phyloP scores from a whole-genome alignment of 2,113 vertebrate species.

The Tyto alba region DNA sequence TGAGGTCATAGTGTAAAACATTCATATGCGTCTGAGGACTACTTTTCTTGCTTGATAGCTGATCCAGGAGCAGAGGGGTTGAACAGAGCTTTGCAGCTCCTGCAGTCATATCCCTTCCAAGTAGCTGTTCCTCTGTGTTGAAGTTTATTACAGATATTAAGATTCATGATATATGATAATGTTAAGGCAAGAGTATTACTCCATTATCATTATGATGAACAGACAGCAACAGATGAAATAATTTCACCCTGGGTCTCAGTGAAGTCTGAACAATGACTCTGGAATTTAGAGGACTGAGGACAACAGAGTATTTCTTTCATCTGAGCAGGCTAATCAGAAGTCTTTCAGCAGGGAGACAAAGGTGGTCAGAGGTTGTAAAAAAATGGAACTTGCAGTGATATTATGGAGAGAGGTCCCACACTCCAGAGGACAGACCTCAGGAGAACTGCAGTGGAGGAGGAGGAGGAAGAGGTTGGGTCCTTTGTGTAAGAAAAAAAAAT shows the following conservation, averaged over 20 bases:
- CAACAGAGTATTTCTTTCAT: background rate
- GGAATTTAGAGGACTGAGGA: background rate
- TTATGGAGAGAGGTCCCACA: background rate
- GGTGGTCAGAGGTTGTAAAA: conserved; percentile 7
- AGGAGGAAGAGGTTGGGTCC: background rate
- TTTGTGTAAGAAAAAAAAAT: background rate
- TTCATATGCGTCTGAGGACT: background rate
- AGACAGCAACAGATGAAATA: background rate
- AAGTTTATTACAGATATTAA: background rate
- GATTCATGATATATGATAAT: background rate
- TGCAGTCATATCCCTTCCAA: background rate
- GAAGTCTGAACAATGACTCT: background rate
- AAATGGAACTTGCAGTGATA: background rate
- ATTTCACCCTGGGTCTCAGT: background rate
- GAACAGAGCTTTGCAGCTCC: background rate
- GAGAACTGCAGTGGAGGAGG: background rate
- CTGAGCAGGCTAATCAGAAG: background rate
- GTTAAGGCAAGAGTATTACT: background rate
- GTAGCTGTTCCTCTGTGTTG: background rate
- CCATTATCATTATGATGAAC: background rate
- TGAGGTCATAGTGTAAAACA: background rate
- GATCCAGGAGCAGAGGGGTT: background rate
- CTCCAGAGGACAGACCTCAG: background rate
- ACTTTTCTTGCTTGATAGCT: background rate
- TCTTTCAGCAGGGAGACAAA: background rate